A percentile compares a stretch with the other conserved stretches of the same genome.
phyloP scores from a whole-genome alignment of 2,888 invertebrate genomes.

The Chrysina gloriosa region DNA sequence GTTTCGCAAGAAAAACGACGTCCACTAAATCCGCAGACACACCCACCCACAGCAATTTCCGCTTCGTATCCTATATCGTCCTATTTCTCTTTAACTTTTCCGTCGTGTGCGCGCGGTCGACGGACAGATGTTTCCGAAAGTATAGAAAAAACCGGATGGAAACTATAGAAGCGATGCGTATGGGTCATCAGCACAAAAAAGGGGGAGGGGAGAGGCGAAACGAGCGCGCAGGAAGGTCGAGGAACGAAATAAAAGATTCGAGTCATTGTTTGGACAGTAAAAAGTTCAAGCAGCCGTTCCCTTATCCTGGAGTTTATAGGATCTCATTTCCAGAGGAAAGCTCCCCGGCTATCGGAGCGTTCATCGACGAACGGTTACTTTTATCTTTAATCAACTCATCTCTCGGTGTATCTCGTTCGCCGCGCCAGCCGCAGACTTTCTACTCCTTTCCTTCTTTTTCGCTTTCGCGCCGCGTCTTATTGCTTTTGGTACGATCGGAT shows the following conservation, averaged over 20 bases:
- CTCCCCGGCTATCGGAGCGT: constrained; percentile 45
- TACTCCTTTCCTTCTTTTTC: not conserved
- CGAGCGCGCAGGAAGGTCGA: constrained; percentile 50
- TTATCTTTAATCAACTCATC: constrained; percentile 52
- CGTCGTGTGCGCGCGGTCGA: not conserved
- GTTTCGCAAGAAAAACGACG: no score
- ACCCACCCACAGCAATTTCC: no score
- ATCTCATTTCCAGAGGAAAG: constrained; percentile 52
- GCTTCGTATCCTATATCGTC: no score
- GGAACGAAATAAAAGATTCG: constrained; percentile 56
- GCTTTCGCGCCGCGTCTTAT: not conserved
- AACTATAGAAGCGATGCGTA: constrained; percentile 3
- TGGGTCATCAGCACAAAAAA: constrained; percentile 31
- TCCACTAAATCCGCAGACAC: no score
- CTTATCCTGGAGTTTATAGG: constrained; percentile 53
- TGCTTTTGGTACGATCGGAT: no score
- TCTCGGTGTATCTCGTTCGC: constrained; percentile 24
- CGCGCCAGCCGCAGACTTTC: constrained; percentile 7
- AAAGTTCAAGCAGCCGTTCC: constrained; percentile 50
- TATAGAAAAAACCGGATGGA: constrained; percentile 6
- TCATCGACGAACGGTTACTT: constrained; percentile 49
- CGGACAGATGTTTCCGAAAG: constrained; percentile 1
- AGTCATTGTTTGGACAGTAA: constrained; percentile 57
- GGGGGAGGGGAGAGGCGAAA: constrained; percentile 47
- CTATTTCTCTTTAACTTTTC: no score